Evolutionary conservation across 2,797 vertebrate genomes (phyloP).

Genomic region (Trichosurus vulpecula): DNA sequence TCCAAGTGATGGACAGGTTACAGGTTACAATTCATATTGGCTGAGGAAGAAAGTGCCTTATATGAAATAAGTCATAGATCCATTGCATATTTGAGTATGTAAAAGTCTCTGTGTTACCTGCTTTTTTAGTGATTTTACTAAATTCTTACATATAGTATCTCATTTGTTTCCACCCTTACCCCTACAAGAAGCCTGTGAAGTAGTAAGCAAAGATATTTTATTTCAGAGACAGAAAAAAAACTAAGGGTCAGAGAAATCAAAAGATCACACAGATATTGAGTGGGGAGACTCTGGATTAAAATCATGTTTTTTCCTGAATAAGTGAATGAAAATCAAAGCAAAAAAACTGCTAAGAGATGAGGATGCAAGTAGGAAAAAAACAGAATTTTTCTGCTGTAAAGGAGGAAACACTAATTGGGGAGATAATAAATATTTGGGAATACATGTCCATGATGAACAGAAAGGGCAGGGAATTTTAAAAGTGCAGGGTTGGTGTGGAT

Average conservation of each 20-base stretch:
- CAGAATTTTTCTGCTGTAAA: not conserved
- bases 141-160: not conserved
- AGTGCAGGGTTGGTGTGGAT: not conserved
- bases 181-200: not conserved
- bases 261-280: not conserved
- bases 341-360: not conserved
- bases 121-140: not conserved
- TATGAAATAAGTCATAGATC: not conserved
- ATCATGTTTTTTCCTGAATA: not conserved
- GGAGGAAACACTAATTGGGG: not conserved
- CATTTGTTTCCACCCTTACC: not conserved
- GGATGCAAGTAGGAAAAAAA: not conserved
- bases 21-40: not conserved
- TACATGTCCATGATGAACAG: not conserved
- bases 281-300: not conserved
- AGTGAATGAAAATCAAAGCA: not conserved
- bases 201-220: constrained; percentile 24
- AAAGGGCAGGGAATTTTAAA: not conserved
- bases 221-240: constrained; percentile 3
- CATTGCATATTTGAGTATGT: not conserved
- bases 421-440: not conserved
- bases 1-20: not conserved
- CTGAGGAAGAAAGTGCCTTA: not conserved
- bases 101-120: not conserved
- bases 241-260: not conserved